Evolutionary conservation across 2,888 invertebrate species (phyloP).

Genomic region (Trachelus iudaicus): DNA sequence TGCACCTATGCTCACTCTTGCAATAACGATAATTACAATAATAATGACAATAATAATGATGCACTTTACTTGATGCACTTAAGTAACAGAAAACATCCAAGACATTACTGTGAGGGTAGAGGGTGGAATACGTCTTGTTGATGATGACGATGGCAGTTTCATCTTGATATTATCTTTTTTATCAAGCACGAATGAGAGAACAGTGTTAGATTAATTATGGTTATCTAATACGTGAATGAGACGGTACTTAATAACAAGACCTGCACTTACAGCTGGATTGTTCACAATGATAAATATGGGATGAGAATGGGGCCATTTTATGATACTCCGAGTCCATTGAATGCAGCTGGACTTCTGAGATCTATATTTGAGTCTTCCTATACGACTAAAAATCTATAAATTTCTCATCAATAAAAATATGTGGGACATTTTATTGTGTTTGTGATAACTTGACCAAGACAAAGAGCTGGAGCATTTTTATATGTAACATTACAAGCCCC

Average conservation of each 20-base stretch:
- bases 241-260: background rate
- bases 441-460: background rate
- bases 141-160: background rate
- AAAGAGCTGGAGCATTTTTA: background rate
- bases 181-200: background rate
- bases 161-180: background rate
- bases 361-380: background rate
- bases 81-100: background rate
- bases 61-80: background rate
- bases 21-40: background rate
- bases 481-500: background rate
- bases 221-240: background rate
- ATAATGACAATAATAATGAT: background rate
- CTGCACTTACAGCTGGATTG: background rate
- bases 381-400: background rate
- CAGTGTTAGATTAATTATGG: background rate
- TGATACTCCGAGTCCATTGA: no score
- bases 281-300: background rate
- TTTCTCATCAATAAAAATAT: background rate
- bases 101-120: background rate
- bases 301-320: background rate
- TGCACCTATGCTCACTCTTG: background rate
- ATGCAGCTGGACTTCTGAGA: no score
- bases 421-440: background rate
- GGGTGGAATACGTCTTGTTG: background rate